Conservation (phyloP, 2,113 vertebrate species). For the Illadopsis cleaveri region DNA sequence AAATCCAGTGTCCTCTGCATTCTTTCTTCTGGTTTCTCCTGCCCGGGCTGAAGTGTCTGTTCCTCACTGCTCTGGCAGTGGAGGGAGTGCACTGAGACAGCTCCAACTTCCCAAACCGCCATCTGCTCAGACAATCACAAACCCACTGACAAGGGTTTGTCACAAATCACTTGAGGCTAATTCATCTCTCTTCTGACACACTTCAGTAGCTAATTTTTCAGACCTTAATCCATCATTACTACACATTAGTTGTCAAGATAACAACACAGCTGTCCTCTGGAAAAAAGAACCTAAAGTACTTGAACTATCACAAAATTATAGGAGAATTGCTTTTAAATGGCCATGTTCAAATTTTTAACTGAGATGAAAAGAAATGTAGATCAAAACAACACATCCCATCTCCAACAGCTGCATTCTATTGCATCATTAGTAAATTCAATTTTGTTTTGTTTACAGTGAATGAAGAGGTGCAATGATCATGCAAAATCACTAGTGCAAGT, state of each 20-base stretch:
- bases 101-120: background rate
- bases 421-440: slow-evolving; percentile 10
- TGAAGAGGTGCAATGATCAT: background rate
- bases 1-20: background rate
- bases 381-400: background rate
- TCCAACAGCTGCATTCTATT: slow-evolving; percentile 23
- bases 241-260: background rate
- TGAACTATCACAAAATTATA: background rate
- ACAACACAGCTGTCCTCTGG: slow-evolving; percentile 13
- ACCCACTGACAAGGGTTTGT: background rate
- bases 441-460: slow-evolving; percentile 18
- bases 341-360: background rate
- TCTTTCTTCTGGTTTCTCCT: background rate
- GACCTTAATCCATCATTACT: background rate
- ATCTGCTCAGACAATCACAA: background rate
- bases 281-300: background rate
- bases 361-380: background rate
- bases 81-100: background rate
- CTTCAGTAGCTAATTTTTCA: slow-evolving; percentile 11
- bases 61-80: background rate
- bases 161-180: slow-evolving; percentile 41
- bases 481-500: background rate
- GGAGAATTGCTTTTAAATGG: background rate
- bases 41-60: background rate
- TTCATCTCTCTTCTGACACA: background rate